Conservation (phyloP, 2,797 vertebrate genomes). For the Gymnocypris eckloni region DNA sequence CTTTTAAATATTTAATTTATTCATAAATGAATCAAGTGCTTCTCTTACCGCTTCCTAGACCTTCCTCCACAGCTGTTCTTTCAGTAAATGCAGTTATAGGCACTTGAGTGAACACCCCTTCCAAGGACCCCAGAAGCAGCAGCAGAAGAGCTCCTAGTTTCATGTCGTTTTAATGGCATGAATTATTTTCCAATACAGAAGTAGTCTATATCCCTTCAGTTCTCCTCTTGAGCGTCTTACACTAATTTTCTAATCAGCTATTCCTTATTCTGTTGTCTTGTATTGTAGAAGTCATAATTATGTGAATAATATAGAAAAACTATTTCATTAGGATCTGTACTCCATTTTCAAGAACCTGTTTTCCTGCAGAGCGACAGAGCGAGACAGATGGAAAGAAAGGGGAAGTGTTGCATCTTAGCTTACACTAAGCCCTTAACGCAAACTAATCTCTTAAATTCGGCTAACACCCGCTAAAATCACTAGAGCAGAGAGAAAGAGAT, state of each 20-base stretch:
- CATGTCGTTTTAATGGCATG: conserved; percentile 19
- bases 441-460: conserved; percentile 72
- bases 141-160: conserved; percentile 52
- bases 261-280: neutral
- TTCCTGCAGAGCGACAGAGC: neutral
- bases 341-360: conserved; percentile 4
- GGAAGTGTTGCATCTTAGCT: conserved; percentile 46
- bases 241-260: neutral
- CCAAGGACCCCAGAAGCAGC: conserved; percentile 62
- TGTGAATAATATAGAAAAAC: neutral
- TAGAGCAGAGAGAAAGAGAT: conserved; percentile 24
- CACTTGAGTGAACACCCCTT: conserved; percentile 63
- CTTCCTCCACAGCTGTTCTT: conserved; percentile 53
- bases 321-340: neutral
- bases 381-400: conserved; percentile 31
- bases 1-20: neutral
- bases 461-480: conserved; percentile 56
- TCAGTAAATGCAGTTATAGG: conserved; percentile 49
- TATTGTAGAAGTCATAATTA: neutral
- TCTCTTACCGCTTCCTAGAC: conserved; percentile 75
- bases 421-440: conserved; percentile 67
- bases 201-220: neutral
- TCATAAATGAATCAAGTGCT: neutral
- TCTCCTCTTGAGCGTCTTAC: neutral
- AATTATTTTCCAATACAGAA: neutral